Conservation (phyloP, 2,888 invertebrate species). For the Caenorhabditis sp. region DNA sequence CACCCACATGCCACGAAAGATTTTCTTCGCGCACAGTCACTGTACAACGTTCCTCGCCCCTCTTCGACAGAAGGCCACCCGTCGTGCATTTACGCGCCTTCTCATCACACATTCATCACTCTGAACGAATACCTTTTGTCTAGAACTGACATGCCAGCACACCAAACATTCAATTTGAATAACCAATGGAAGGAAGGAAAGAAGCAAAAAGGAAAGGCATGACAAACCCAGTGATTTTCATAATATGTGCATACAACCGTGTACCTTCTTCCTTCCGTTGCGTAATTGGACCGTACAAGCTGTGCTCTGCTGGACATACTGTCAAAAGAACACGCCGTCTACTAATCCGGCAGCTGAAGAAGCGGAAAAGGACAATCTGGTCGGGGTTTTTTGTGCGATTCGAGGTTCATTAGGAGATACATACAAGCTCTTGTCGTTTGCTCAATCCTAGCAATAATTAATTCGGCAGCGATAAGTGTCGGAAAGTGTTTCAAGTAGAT, state of each 20-base stretch:
- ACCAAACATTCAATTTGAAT: not conserved
- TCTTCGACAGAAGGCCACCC: constrained; percentile 38
- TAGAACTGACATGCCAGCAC: constrained; percentile 33
- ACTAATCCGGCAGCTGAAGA: constrained; percentile 51
- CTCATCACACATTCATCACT: constrained; percentile 44
- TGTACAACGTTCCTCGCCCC: constrained; percentile 58
- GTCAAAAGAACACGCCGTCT: constrained; percentile 44
- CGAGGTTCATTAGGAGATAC: constrained; percentile 44
- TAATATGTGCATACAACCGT: constrained; percentile 28
- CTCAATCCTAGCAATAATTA: constrained; percentile 21
- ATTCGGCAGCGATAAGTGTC: constrained; percentile 44
- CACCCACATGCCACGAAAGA: constrained; percentile 40
- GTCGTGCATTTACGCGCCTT: constrained; percentile 22
- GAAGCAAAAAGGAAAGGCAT: not conserved
- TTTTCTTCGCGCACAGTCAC: constrained; percentile 55
- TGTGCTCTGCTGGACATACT: constrained; percentile 15
- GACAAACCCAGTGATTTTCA: constrained; percentile 16
- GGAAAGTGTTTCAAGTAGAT: constrained; percentile 52
- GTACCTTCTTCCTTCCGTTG: constrained; percentile 42
- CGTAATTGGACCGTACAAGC: constrained; percentile 53
- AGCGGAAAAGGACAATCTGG: constrained; percentile 30
- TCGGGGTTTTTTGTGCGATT: constrained; percentile 23
- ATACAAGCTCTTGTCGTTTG: not conserved
- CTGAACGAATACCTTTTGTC: constrained; percentile 36
- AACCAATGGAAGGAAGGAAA: not conserved